Evolutionary conservation across 2,113 vertebrate genomes (phyloP).

Genomic region (Gadus chalcogrammus): DNA sequence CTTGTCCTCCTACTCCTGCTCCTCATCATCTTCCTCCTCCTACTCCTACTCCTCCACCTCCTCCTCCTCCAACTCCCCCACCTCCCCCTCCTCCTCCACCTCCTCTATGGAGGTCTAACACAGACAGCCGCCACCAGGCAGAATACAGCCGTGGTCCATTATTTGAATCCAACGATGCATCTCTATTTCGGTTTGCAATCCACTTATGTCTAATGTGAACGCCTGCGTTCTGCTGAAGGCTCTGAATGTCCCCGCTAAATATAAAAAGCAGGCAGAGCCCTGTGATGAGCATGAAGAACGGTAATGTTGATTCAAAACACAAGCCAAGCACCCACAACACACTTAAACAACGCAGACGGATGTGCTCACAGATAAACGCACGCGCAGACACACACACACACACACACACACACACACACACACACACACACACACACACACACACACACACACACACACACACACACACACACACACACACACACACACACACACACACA

Average conservation of each 20-base stretch:
- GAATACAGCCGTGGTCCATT: too few species aligned
- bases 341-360: constrained; percentile 4
- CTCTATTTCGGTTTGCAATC: too few species aligned
- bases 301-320: constrained; percentile 2
- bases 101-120: too few species aligned
- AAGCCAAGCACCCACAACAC: constrained; percentile 27
- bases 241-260: neutral
- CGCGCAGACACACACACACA: neutral
- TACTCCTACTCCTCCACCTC: too few species aligned
- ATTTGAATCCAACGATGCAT: too few species aligned
- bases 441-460: neutral
- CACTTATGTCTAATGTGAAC: too few species aligned
- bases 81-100: too few species aligned
- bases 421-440: constrained; percentile 7
- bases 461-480: constrained; percentile 14
- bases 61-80: too few species aligned
- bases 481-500: neutral
- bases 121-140: too few species aligned
- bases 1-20: too few species aligned
- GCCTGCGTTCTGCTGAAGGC: too few species aligned
- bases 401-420: constrained; percentile 2
- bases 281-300: constrained; percentile 3
- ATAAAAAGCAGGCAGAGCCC: neutral
- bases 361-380: constrained; percentile 3
- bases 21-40: too few species aligned